These are phyloP conservation scores for Penaeus vannamei DNA, from an alignment of 1,140 invertebrate genomes.

Conservation along the genomic window DNA sequence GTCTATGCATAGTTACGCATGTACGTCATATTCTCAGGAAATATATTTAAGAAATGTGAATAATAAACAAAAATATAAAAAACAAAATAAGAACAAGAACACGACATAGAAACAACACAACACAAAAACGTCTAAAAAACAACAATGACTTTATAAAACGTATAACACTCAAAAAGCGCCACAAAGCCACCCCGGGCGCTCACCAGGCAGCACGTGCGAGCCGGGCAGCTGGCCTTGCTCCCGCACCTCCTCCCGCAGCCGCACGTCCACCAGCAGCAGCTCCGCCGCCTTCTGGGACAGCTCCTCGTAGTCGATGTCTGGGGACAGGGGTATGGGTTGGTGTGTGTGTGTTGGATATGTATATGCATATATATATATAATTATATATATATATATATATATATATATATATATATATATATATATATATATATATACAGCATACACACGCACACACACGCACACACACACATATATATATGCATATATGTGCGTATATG, in stretches of 20 bases:
- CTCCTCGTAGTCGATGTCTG: constrained; percentile 47
- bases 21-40: too few relatives aligned
- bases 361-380: constrained; percentile 2
- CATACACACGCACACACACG: not conserved
- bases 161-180: too few relatives aligned
- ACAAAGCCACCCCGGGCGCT: not conserved
- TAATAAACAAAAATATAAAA: too few relatives aligned
- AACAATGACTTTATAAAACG: not conserved
- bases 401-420: constrained; percentile 16
- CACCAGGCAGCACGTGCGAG: constrained; percentile 42
- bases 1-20: too few relatives aligned
- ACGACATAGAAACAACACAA: too few relatives aligned
- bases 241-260: constrained; percentile 36
- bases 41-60: too few relatives aligned
- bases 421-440: not conserved
- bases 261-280: constrained; percentile 34
- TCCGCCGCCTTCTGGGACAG: not conserved
- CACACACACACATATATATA: not conserved
- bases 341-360: not conserved
- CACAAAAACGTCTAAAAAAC: not conserved
- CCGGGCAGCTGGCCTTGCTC: constrained; percentile 49
- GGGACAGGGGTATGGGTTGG: not conserved
- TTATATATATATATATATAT: constrained; percentile 2
- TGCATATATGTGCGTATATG: not conserved
- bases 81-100: too few relatives aligned